These are phyloP conservation scores for Sus cebifrons DNA, from an alignment of 2,797 vertebrate species.

Conservation along the genomic window DNA sequence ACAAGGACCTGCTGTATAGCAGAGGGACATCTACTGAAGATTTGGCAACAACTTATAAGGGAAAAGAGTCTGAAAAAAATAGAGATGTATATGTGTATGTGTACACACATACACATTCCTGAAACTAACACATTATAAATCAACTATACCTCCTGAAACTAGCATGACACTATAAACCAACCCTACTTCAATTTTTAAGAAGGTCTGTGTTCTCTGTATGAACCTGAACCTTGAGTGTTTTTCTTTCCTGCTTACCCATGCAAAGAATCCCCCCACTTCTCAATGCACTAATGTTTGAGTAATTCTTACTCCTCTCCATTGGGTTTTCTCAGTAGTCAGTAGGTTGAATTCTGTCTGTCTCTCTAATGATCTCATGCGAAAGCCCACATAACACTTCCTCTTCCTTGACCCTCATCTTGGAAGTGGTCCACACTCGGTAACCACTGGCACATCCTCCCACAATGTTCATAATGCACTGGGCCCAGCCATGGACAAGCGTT, in stretches of 20 bases:
- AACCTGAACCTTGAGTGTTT: background rate
- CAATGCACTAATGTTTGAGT: background rate
- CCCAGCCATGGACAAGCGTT: constrained; percentile 83
- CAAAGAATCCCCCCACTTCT: background rate
- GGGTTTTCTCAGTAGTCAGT: constrained; percentile 4
- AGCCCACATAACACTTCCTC: background rate
- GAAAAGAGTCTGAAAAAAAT: too few relatives aligned
- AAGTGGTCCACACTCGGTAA: constrained; percentile 77
- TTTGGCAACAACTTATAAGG: too few relatives aligned
- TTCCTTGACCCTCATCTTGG: constrained; percentile 79
- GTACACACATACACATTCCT: too few relatives aligned
- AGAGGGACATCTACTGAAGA: too few relatives aligned
- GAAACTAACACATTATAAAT: too few relatives aligned
- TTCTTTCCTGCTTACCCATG: background rate
- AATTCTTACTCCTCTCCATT: background rate
- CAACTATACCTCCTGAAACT: too few relatives aligned
- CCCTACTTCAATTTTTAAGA: too few relatives aligned
- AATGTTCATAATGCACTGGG: constrained; percentile 79
- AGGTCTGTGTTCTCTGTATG: background rate
- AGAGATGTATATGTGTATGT: too few relatives aligned
- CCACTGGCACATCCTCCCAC: constrained; percentile 82
- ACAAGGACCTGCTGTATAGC: too few relatives aligned
- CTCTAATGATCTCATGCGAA: constrained; percentile 32
- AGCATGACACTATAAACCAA: too few relatives aligned
- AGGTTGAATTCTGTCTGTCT: background rate